Evolutionary conservation across 2,888 invertebrate genomes (phyloP), one percentile per base, ranked within the genome.

Genomic region (Agrilus mali): DNA sequence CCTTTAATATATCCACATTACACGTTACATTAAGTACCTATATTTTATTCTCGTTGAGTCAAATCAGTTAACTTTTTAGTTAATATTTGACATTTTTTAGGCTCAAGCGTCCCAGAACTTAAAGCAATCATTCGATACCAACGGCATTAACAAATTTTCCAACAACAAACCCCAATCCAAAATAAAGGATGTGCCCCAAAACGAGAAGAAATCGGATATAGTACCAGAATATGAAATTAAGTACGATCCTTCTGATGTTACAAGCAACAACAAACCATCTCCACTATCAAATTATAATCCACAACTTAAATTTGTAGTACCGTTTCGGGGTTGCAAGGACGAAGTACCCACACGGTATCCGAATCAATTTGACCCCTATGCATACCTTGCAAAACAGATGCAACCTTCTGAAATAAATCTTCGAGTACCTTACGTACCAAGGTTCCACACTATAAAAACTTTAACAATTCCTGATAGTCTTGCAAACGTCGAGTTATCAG

Each of bases 301-400:
- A 43, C 60, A 64, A 51, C 46, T 65, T 43, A 60, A 59, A 50
- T 65, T 66, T 48, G 60, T 67, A 4, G 55, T 64, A 22, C 60
- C 60, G 3, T 59, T 57, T 42, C 34, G 49, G 3, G 8, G 44
- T 40, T 14, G 14, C 13, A 53, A 51, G 7, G 51, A 54, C 38
- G 50, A 47, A 20, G 47, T 50, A 7, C 15, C 46, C 6, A 49
- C 50, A 36, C 53, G 54, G 40, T 50, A 57, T 41, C 60, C 60
- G 2, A 59, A 57, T 55, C 55, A 58, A 38, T 54, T 64, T 44
- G 61, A 64, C 48, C 58, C 58, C 7, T 63, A 55, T 40, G 61
- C 60, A 8, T 64, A 65, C 47, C 61, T 61, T 43, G 63, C 62
- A 5, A 60, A 59, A 52, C 49, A 53, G 5, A 44, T 61, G 16